A percentile compares a stretch with the other conserved stretches of the same genome.
These are phyloP conservation scores for Tinea pellionella DNA, from an alignment of 2,888 invertebrate species.

Conservation along the genomic window DNA sequence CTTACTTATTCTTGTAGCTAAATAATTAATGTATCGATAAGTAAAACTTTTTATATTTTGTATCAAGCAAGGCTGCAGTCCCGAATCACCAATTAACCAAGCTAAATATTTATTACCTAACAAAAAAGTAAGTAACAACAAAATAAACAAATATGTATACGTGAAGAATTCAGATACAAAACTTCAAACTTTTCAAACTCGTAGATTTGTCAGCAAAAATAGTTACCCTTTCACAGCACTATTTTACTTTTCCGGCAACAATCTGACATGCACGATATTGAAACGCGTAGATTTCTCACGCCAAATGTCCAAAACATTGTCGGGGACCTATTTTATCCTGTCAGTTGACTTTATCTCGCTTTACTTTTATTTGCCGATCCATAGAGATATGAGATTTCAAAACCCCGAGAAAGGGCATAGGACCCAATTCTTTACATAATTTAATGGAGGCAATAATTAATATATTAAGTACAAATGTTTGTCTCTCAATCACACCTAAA, in stretches of 20 bases:
- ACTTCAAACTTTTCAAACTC: not conserved
- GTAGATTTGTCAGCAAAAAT: constrained; percentile 3
- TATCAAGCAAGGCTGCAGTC: no score
- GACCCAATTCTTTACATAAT: no score
- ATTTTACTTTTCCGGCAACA: constrained; percentile 7
- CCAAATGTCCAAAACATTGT: constrained; percentile 10
- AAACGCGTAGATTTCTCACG: constrained; percentile 9
- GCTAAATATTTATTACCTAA: no score
- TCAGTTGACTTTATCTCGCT: constrained; percentile 9
- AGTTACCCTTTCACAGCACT: not conserved
- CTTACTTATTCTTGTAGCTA: no score
- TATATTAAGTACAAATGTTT: no score
- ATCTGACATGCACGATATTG: constrained; percentile 7
- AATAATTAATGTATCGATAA: no score
- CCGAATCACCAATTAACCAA: no score
- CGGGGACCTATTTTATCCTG: constrained; percentile 10
- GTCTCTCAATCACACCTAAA: no score
- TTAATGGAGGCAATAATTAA: no score
- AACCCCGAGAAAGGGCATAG: not conserved
- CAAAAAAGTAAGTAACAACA: no score
- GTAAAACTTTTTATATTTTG: no score
- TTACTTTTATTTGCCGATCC: constrained; percentile 12
- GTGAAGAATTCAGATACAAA: not conserved
- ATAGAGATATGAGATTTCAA: not conserved
- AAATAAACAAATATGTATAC: not conserved